Conservation (phyloP, 2,797 vertebrate genomes). For the Urophycis tenuis region DNA sequence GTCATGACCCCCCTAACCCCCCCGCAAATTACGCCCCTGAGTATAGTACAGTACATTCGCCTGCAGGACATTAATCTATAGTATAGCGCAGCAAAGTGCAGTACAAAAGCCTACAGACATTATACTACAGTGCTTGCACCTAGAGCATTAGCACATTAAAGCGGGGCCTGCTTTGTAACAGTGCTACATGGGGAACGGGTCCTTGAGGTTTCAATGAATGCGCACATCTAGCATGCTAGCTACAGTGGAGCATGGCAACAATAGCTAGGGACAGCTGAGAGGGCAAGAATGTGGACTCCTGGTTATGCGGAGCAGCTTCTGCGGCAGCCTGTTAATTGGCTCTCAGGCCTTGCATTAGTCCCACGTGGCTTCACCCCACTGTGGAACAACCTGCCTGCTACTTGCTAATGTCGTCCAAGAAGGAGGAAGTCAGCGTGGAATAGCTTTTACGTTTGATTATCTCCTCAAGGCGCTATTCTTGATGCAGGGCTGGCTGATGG, state of each 20-base stretch:
- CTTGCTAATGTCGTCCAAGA: slow-evolving; percentile 25
- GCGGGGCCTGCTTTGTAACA: background rate
- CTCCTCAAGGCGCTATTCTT: slow-evolving; percentile 36
- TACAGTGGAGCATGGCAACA: slow-evolving; percentile 44
- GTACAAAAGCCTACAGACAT: background rate
- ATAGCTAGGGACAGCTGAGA: slow-evolving; percentile 54
- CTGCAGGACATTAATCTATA: background rate
- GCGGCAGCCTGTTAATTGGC: slow-evolving; percentile 56
- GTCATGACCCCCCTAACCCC: too few relatives aligned
- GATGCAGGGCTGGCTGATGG: slow-evolving; percentile 30
- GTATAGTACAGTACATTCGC: background rate
- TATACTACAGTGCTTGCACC: background rate
- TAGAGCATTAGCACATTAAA: background rate
- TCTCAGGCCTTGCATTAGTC: slow-evolving; percentile 43
- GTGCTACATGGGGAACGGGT: slow-evolving; percentile 25
- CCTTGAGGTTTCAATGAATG: slow-evolving; percentile 26
- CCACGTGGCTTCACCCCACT: slow-evolving; percentile 42
- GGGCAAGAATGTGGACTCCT: slow-evolving; percentile 57
- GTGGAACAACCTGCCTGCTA: slow-evolving; percentile 38
- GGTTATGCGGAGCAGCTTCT: slow-evolving; percentile 50
- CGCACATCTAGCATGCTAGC: slow-evolving; percentile 12
- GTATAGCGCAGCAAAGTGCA: background rate
- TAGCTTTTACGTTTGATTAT: slow-evolving; percentile 43
- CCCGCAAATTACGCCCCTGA: too few relatives aligned
- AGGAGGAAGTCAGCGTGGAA: slow-evolving; percentile 28